Base-by-base conservation (phyloP, 1,140 invertebrate genomes). In the Orius laevigatus region DNA sequence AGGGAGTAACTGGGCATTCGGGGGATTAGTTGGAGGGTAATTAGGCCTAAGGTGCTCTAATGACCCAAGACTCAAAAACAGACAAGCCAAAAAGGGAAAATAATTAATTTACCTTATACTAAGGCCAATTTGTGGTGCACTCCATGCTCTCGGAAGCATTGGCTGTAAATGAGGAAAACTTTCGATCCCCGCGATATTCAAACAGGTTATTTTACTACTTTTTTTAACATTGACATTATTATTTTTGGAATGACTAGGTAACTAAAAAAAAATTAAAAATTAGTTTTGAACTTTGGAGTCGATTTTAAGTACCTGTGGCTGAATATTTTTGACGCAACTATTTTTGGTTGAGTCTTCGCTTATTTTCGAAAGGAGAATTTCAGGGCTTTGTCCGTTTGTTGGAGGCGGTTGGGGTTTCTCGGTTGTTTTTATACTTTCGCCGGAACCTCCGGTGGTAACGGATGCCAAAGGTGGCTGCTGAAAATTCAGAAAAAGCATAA, bases 81-180 rank as follows among this genome's bases (percentile, higher is more conserved):
- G n/a, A 49, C 31, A 43, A 14, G 43, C 49, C 54, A 48, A n/a
- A 48, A 10, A 46, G 3, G 8, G 8, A 36, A 20, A 36, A 35
- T 3, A 14, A n/a, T 48, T 12, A 34, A 44, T 43, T 10, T 50
- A 64, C 62, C 68, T 61, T 36, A 71, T 68, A 53, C 66, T 66
- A 50, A 61, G 55, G 8, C 63, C 64, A 19, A 70, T 57, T 52
- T 68, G 61, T 11, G 83, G 82, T 54, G 80, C 69, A 32, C 81
- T 84, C 81, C 81, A 84, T 51, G 80, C 78, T 51, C 78, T 66
- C 0, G 81, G 81, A 54, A 85, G 65, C 1, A 68, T 66, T 34
- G 72, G 70, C 56, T 76, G 73, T 47, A 85, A 32, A 11, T 55
- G 34, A 16, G 53, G 55, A 40, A 53, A 52, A 3, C 61, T 60